Evolutionary conservation across 1,140 invertebrate species (phyloP).

Genomic region (Drosophila mojavensis): DNA sequence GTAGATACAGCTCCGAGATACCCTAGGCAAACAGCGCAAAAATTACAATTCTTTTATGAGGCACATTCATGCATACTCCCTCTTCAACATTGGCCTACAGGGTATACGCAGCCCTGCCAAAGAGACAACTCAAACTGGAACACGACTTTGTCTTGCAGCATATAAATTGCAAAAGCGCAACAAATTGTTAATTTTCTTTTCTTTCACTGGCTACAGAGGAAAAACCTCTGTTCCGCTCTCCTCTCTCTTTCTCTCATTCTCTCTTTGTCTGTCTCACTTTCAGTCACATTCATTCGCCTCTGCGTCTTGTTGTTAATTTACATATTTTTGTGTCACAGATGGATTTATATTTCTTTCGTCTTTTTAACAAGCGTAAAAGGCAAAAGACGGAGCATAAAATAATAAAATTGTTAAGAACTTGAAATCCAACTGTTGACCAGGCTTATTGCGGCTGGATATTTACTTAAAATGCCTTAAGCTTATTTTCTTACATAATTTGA

Average conservation of each 20-base stretch:
- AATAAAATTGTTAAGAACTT: conserved; percentile 56
- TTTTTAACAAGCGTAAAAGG: conserved; percentile 31
- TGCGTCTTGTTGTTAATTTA: conserved; percentile 58
- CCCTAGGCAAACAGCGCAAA: not conserved
- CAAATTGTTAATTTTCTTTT: conserved; percentile 79
- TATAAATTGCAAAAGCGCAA: conserved; percentile 80
- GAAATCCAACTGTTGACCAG: conserved; percentile 53
- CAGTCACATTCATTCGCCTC: conserved; percentile 15
- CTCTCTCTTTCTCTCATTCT: not conserved
- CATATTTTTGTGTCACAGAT: conserved; percentile 66
- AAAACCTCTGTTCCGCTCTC: not conserved
- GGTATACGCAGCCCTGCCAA: conserved; percentile 10
- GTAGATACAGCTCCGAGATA: not conserved
- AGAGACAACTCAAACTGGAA: conserved; percentile 37
- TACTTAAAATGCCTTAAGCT: conserved; percentile 4
- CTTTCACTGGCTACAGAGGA: conserved; percentile 25
- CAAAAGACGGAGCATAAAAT: conserved; percentile 13
- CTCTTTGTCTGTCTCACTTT: not conserved
- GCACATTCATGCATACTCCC: not conserved
- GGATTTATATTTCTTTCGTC: conserved; percentile 1
- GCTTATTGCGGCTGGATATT: conserved; percentile 16
- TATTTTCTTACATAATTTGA: not conserved
- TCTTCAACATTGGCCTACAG: not conserved
- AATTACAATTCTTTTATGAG: not conserved
- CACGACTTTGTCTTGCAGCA: conserved; percentile 42